These are phyloP conservation scores for Slavum lentiscoides DNA, from an alignment of 2,888 invertebrate genomes.

Conservation along the genomic window DNA sequence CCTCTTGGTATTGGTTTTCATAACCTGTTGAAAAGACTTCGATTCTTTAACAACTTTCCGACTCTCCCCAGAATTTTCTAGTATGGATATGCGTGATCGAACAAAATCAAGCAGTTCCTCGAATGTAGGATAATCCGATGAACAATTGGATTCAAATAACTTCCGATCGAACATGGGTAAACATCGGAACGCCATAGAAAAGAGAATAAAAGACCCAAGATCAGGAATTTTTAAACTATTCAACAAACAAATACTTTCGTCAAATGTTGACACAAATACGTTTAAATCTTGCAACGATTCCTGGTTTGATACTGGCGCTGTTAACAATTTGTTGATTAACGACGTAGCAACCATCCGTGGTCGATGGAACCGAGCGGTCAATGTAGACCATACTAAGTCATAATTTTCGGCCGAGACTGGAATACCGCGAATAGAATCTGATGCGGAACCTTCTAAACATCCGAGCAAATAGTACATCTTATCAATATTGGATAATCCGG, in stretches of 20 bases:
- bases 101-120: not conserved
- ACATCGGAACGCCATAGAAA: not conserved
- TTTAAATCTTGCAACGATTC: not conserved
- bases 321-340: not conserved
- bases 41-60: no score
- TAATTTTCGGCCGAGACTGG: not conserved
- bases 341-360: not conserved
- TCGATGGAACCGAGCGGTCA: not conserved
- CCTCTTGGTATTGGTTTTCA: no score
- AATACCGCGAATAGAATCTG: not conserved
- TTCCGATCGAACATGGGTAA: not conserved
- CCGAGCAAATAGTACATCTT: not conserved
- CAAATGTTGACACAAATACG: not conserved
- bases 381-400: not conserved
- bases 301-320: not conserved
- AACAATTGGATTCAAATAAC: not conserved
- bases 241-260: not conserved
- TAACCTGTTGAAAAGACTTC: no score
- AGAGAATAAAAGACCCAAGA: not conserved
- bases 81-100: not conserved
- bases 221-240: not conserved
- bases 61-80: not conserved
- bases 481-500: not conserved
- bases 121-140: not conserved
- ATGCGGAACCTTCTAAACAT: not conserved